phyloP scores from a whole-genome alignment of 2,797 vertebrate species.

The Chromis chromis region DNA sequence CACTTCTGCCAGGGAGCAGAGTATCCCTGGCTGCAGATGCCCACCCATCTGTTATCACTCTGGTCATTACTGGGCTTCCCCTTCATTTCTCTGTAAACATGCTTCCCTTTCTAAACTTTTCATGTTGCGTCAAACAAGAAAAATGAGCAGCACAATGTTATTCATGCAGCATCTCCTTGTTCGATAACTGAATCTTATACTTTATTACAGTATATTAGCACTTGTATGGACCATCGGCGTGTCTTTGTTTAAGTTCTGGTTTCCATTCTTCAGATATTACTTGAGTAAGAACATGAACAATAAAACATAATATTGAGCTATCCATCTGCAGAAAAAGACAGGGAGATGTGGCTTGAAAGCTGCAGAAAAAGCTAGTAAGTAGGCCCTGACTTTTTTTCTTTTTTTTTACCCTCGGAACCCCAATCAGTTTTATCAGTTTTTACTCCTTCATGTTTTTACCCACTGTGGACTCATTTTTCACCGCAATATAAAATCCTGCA shows the following conservation, averaged over 20 bases:
- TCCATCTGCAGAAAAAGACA: no score
- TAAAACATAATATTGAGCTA: background rate
- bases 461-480: no score
- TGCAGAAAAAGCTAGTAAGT: no score
- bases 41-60: slow-evolving; percentile 65
- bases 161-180: background rate
- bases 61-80: slow-evolving; percentile 48
- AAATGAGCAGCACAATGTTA: background rate
- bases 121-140: slow-evolving; percentile 17
- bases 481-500: no score
- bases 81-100: slow-evolving; percentile 52
- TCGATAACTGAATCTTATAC: background rate
- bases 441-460: no score
- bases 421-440: no score
- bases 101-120: slow-evolving; percentile 23
- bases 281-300: background rate
- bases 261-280: background rate
- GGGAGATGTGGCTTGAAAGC: no score
- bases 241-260: background rate
- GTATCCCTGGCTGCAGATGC: slow-evolving; percentile 65
- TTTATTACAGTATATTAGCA: background rate
- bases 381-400: no score
- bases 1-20: slow-evolving; percentile 44
- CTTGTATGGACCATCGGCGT: background rate
- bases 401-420: no score